Evolutionary conservation across 2,113 vertebrate species (phyloP).

Genomic region (Calidris pygmaea): DNA sequence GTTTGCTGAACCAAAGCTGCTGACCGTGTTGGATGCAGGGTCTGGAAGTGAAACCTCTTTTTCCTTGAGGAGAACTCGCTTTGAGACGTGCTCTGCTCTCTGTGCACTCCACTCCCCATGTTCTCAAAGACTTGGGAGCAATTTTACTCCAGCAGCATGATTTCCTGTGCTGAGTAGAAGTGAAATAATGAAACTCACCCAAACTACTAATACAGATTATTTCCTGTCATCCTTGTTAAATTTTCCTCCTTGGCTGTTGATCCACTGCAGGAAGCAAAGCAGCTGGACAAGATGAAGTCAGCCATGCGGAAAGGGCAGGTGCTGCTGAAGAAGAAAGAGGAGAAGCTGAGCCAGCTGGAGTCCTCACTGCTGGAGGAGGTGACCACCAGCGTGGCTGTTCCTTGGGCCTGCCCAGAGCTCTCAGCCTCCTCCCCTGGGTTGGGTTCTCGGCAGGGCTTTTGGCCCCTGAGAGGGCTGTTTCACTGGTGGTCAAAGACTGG

Average conservation of each 20-base stretch:
- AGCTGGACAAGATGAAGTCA: constrained; percentile 78
- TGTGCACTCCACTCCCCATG: accelerated
- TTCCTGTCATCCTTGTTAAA: neutral
- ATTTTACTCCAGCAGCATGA: neutral
- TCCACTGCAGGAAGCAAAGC: constrained; percentile 77
- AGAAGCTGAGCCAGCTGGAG: constrained; percentile 84
- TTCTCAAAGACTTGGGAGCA: accelerated
- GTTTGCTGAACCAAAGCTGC: neutral
- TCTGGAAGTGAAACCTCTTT: neutral
- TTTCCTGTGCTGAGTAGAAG: neutral
- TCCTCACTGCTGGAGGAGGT: constrained; percentile 86
- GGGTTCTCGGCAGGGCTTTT: neutral
- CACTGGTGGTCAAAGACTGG: neutral
- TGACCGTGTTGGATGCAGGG: neutral
- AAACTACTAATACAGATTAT: accelerated
- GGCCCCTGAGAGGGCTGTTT: neutral
- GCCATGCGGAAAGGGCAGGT: constrained; percentile 78
- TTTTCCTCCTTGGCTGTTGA: neutral
- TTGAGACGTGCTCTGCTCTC: accelerated
- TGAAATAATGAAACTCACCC: neutral
- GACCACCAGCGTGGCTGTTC: neutral
- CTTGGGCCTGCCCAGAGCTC: neutral
- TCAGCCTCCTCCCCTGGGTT: neutral
- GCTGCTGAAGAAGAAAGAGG: constrained; percentile 84
- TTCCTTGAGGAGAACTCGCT: neutral